Percentiles rank a stretch among this genome's conserved stretches.
Conservation (phyloP, 2,888 invertebrate genomes). For the Trissonchulus sp. region DNA sequence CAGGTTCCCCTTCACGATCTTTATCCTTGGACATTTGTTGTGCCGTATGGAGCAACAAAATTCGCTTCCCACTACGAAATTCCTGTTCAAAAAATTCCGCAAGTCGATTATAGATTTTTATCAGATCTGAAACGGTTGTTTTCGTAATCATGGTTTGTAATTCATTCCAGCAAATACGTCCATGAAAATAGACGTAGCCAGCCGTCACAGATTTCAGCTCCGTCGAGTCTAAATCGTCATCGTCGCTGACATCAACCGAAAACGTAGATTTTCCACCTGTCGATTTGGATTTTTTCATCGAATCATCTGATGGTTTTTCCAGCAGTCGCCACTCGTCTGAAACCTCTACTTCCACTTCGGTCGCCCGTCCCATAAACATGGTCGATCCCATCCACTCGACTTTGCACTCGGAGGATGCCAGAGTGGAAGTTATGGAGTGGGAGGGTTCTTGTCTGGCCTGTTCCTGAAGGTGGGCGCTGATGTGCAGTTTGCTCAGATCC, state of each 20-base stretch:
- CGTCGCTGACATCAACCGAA: too few species aligned
- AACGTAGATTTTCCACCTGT: background rate
- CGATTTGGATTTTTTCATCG: background rate
- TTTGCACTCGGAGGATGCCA: background rate
- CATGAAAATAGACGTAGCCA: constrained; percentile 22
- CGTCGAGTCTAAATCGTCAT: too few species aligned
- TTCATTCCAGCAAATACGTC: constrained; percentile 74
- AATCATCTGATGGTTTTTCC: background rate
- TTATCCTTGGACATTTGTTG: constrained; percentile 7
- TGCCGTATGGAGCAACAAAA: constrained; percentile 15
- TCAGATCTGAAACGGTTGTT: constrained; percentile 88
- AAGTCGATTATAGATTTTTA: constrained; percentile 92
- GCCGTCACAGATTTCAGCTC: background rate
- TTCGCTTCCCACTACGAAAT: constrained; percentile 72
- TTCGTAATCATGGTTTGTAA: constrained; percentile 92
- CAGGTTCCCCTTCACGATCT: constrained; percentile 19
- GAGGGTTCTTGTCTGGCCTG: background rate
- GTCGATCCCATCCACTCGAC: constrained; percentile 98
- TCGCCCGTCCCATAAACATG: constrained; percentile 78
- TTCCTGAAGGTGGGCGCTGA: constrained; percentile 32
- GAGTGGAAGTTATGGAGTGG: constrained; percentile 1
- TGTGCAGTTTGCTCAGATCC: constrained; percentile 75
- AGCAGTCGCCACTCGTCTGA: constrained; percentile 26
- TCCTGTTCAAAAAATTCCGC: constrained; percentile 97
- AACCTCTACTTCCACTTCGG: background rate